Evolutionary conservation across 2,888 invertebrate species (phyloP).

Genomic region (Leptopilina drosophilae): DNA sequence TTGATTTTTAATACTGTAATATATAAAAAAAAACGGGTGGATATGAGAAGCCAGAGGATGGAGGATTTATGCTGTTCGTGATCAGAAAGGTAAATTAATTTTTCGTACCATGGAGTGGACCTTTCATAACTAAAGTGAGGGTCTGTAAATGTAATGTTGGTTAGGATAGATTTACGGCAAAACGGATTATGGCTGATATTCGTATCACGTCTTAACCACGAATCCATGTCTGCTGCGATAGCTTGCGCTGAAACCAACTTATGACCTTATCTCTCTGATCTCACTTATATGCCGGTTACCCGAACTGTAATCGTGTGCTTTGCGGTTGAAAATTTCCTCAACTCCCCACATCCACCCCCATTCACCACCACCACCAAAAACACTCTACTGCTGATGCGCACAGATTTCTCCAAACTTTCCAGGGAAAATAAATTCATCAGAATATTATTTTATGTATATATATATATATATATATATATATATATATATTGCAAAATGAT

Average conservation of each 20-base stretch:
- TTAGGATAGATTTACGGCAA: slow-evolving; percentile 35
- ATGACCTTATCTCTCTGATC: slow-evolving; percentile 29
- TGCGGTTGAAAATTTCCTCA: slow-evolving; percentile 4
- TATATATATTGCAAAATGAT: too few species aligned
- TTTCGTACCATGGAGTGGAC: background rate
- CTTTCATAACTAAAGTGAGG: slow-evolving; percentile 31
- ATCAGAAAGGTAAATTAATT: slow-evolving; percentile 21
- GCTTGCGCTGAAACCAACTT: slow-evolving; percentile 3
- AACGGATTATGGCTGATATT: slow-evolving; percentile 44
- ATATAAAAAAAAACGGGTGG: background rate
- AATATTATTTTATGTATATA: too few species aligned
- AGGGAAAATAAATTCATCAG: too few species aligned
- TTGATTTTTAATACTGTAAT: slow-evolving; percentile 2
- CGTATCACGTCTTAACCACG: slow-evolving; percentile 50
- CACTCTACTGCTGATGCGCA: too few species aligned
- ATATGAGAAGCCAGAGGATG: background rate
- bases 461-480: too few species aligned
- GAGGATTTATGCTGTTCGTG: slow-evolving; percentile 28
- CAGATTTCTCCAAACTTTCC: too few species aligned
- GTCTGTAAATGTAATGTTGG: slow-evolving; percentile 35
- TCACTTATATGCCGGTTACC: background rate
- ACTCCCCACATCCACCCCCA: too few species aligned
- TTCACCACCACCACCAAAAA: too few species aligned
- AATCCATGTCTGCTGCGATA: slow-evolving; percentile 43
- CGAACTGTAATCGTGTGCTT: slow-evolving; percentile 20